Evolutionary conservation across 1,140 invertebrate genomes (phyloP).

Genomic region (Drosophila saltans): DNA sequence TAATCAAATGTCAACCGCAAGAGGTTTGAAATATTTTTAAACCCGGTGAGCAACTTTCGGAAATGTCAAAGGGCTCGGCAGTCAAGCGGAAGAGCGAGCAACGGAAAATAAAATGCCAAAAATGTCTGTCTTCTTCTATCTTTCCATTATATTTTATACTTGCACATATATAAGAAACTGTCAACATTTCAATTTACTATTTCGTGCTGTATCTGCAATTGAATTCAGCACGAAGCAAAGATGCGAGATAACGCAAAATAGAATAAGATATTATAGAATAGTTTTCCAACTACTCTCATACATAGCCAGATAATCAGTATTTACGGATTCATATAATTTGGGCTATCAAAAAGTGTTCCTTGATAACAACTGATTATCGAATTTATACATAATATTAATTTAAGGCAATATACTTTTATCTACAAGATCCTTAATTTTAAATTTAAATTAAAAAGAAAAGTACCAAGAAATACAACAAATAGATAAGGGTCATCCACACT

Average conservation of each 20-base stretch:
- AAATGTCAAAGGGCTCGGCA: neutral
- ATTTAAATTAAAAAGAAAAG: no score
- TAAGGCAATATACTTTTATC: no score
- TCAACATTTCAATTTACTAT: constrained; percentile 27
- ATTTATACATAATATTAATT: no score
- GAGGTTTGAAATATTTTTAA: neutral
- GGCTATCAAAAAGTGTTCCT: no score
- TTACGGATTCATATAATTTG: no score
- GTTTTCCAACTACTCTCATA: neutral
- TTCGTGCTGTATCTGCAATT: constrained; percentile 20
- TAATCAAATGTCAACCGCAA: constrained; percentile 23
- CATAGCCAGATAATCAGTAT: no score
- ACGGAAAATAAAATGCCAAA: constrained; percentile 3
- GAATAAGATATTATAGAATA: constrained; percentile 1
- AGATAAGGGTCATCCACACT: no score
- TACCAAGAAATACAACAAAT: no score
- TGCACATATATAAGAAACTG: constrained; percentile 17
- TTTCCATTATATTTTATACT: neutral
- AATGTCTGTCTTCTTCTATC: neutral
- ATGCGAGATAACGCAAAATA: neutral
- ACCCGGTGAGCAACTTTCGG: neutral
- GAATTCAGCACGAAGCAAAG: constrained; percentile 9
- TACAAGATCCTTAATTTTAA: no score
- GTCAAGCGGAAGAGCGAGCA: constrained; percentile 5
- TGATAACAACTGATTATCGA: no score